Conservation (phyloP, 2,797 vertebrate species). For the Syndactyla subalaris region DNA sequence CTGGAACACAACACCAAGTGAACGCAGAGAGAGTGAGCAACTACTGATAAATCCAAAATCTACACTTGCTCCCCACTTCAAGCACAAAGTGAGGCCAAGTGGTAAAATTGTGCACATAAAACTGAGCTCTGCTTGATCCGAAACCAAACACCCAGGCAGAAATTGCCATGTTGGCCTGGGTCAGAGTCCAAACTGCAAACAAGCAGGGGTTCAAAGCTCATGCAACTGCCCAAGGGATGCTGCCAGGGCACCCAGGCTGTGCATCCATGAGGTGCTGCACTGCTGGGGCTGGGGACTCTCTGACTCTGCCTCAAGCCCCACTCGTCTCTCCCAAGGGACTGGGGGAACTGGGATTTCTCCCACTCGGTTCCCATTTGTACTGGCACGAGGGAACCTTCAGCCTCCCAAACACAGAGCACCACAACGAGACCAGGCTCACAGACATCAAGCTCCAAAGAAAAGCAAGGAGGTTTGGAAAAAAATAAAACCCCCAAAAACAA, state of each 20-base stretch:
- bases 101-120: not conserved
- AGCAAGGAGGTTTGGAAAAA: not conserved
- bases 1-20: not conserved
- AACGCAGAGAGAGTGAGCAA: accelerated
- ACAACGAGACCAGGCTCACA: not conserved
- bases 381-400: not conserved
- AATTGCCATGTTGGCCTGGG: accelerated
- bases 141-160: not conserved
- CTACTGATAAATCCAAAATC: not conserved
- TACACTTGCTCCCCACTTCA: not conserved
- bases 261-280: not conserved
- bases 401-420: not conserved
- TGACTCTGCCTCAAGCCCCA: accelerated
- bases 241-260: not conserved
- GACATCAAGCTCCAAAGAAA: not conserved
- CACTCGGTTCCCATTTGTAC: accelerated
- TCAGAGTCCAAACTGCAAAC: not conserved
- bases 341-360: accelerated
- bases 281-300: not conserved
- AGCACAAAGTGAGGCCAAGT: not conserved
- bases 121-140: accelerated
- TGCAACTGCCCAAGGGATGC: not conserved
- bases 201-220: not conserved
- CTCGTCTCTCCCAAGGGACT: not conserved
- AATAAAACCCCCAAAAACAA: not conserved